A percentile compares a stretch with the other conserved stretches of the same genome.
These are phyloP conservation scores for Zapornia atra DNA, from an alignment of 2,113 vertebrate species.

Conservation along the genomic window DNA sequence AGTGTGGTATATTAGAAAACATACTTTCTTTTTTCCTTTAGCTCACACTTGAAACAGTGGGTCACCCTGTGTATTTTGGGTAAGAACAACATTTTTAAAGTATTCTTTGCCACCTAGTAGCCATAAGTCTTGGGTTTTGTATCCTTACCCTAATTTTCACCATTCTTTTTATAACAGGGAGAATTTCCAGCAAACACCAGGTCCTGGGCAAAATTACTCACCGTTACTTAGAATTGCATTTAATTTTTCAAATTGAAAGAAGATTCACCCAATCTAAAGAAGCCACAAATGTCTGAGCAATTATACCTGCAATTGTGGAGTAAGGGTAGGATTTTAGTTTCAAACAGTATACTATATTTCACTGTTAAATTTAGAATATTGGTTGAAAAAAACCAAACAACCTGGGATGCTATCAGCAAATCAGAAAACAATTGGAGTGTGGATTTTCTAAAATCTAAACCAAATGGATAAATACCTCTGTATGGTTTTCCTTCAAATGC, in stretches of 20 bases:
- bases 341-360: neutral
- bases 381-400: neutral
- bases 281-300: neutral
- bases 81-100: neutral
- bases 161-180: neutral
- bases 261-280: neutral
- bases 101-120: neutral
- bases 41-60: neutral
- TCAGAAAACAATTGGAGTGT: neutral
- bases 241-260: neutral
- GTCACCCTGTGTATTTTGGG: neutral
- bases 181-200: neutral
- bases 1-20: neutral
- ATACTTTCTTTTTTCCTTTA: neutral
- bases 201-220: neutral
- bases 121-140: neutral
- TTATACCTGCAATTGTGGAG: neutral
- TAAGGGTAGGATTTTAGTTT: neutral
- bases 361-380: neutral
- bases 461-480: neutral
- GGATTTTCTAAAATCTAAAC: neutral
- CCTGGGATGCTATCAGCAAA: neutral
- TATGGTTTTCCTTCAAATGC: neutral
- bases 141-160: neutral
- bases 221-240: neutral